Evolutionary conservation across 2,888 invertebrate genomes (phyloP), one percentile per base, ranked within the genome.

Genomic region (Gisinianus flammeolus): DNA sequence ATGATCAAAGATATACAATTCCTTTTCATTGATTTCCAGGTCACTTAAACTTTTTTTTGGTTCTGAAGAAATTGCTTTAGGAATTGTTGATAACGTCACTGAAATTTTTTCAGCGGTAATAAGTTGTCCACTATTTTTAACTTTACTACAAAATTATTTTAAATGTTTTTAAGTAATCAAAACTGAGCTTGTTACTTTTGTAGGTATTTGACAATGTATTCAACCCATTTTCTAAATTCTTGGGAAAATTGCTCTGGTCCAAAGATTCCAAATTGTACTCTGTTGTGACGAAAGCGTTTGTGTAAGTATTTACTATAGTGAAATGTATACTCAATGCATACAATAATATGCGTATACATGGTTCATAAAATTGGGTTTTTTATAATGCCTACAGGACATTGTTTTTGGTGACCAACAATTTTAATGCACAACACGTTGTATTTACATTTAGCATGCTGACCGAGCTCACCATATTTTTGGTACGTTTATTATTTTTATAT

Each of bases 211-310:
- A 76, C 30, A 58, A 33, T 3, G 35, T 77, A 0, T 77, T 68
- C 35, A 28, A 70, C 6, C 26, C 22, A 6, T 19, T 71, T n/a
- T 33, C 54, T 5, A 70, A 44, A 44, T 77, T 62, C 30, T 77
- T 69, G 33, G 77, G 71, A 35, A 77, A 70, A 31, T 44, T 62
- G 19, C 33, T 77, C 24, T 77, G 77, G 77, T 26, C 26, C 1
- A 64, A 16, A 24, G 69, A 58, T 2, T 22, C 70, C 1, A 77
- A 64, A 62, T 58, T 31, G n/a, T 77, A 68, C 26, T n/a, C 31
- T 12, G 71, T 71, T 30, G 70, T 71, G 4, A 35, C 77, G 10
- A 77, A 77, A 72, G 35, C 64, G 0, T 28, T 66, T 66, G 16
- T 58, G 22, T 58, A 58, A 22, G 62, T 58, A 8, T 58, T 19